Evolutionary conservation across 2,888 invertebrate species (phyloP).

Genomic region (Lycaena phlaeas): DNA sequence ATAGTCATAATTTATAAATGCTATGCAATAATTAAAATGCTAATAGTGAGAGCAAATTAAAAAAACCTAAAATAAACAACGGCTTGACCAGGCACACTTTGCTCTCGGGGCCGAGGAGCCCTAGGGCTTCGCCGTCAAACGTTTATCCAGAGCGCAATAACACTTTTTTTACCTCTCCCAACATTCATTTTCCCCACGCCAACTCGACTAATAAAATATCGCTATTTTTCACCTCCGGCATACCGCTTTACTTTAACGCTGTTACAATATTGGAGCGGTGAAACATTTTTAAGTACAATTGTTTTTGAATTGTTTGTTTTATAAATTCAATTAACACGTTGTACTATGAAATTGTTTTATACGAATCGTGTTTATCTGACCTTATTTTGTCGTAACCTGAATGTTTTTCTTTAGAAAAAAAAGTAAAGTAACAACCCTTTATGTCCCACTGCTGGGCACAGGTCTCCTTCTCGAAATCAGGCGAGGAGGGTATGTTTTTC

Average conservation of each 20-base stretch:
- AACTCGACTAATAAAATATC: constrained; percentile 38
- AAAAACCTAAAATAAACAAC: constrained; percentile 22
- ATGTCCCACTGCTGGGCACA: too few species aligned
- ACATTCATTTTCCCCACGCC: constrained; percentile 37
- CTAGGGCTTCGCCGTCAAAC: constrained; percentile 38
- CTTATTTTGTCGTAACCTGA: too few species aligned
- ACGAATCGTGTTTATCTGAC: too few species aligned
- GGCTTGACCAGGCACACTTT: constrained; percentile 22
- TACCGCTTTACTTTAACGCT: constrained; percentile 26
- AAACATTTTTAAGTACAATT: constrained; percentile 23
- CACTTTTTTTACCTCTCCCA: constrained; percentile 49
- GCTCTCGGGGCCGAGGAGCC: constrained; percentile 20
- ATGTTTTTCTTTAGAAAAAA: too few species aligned
- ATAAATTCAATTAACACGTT: constrained; percentile 9
- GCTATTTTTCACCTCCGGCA: constrained; percentile 32
- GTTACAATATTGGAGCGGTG: constrained; percentile 32
- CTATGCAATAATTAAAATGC: constrained; percentile 9
- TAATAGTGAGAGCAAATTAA: constrained; percentile 27
- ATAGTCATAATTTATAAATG: too few species aligned
- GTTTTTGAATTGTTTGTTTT: constrained; percentile 12
- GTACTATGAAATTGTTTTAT: not conserved
- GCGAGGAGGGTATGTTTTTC: too few species aligned
- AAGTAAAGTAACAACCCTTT: too few species aligned
- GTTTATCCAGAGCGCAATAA: constrained; percentile 58
- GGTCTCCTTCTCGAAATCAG: too few species aligned